Percentiles rank a stretch among this genome's conserved stretches.
phyloP scores from a whole-genome alignment of 2,888 invertebrate genomes.

The Patella caerulea region DNA sequence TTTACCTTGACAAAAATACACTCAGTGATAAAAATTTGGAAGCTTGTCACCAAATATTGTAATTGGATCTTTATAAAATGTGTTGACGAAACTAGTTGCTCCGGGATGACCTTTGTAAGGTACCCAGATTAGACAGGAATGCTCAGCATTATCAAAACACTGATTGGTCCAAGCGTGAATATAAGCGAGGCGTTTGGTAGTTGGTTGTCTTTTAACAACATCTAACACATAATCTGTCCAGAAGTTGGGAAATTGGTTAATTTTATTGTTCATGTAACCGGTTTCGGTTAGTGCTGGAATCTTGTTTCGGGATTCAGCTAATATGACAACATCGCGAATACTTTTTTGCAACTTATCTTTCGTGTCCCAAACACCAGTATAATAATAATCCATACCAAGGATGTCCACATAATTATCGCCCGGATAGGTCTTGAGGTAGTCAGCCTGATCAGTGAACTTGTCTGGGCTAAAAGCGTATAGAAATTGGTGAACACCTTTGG shows the following conservation, averaged over 20 bases:
- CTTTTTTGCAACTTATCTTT: not conserved
- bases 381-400: constrained; percentile 38
- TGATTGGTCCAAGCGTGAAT: constrained; percentile 2
- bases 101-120: not conserved
- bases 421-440: constrained; percentile 36
- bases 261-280: not conserved
- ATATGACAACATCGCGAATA: not conserved
- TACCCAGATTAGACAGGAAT: not conserved
- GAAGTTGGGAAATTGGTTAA: not conserved
- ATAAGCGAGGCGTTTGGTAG: not conserved
- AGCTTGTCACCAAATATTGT: not conserved
- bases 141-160: not conserved
- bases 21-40: not conserved
- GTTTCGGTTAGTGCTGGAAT: not conserved
- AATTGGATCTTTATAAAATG: not conserved
- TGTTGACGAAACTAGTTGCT: not conserved
- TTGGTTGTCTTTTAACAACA: not conserved
- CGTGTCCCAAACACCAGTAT: not conserved
- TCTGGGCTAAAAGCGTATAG: constrained; percentile 38
- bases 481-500: constrained; percentile 37
- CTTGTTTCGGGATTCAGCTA: not conserved
- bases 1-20: too few species aligned
- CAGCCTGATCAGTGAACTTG: constrained; percentile 23
- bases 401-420: constrained; percentile 39
- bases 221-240: constrained; percentile 1